phyloP scores from a whole-genome alignment of 2,888 invertebrate genomes.

The Prenolepis imparis region DNA sequence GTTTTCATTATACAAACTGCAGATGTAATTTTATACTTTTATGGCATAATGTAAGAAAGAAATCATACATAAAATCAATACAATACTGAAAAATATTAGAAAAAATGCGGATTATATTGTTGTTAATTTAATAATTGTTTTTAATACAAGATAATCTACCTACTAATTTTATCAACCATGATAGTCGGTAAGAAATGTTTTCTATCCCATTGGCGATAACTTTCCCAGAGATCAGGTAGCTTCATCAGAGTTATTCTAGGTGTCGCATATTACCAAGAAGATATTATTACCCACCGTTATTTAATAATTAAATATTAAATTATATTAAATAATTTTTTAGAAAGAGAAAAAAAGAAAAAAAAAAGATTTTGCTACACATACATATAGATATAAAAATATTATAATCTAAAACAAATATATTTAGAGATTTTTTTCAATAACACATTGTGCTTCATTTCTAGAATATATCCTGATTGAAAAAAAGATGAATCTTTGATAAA shows the following conservation, averaged over 20 bases:
- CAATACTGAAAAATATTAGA: background rate
- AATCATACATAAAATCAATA: no score
- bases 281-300: conserved; percentile 27
- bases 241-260: conserved; percentile 52
- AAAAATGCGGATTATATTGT: background rate
- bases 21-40: background rate
- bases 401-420: background rate
- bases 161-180: conserved; percentile 64
- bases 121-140: background rate
- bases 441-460: background rate
- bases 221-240: conserved; percentile 46
- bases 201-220: conserved; percentile 67
- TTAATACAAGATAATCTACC: background rate
- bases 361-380: background rate
- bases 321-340: background rate
- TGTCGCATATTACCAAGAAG: conserved; percentile 66
- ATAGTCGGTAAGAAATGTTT: conserved; percentile 58
- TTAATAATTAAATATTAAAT: no score
- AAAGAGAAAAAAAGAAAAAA: background rate
- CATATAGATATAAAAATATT: background rate
- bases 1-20: background rate
- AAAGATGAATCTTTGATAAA: background rate
- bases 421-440: background rate
- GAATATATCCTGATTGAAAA: background rate
- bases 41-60: background rate